Evolutionary conservation across 2,113 vertebrate genomes (phyloP).

Genomic region (Dasypus novemcinctus): DNA sequence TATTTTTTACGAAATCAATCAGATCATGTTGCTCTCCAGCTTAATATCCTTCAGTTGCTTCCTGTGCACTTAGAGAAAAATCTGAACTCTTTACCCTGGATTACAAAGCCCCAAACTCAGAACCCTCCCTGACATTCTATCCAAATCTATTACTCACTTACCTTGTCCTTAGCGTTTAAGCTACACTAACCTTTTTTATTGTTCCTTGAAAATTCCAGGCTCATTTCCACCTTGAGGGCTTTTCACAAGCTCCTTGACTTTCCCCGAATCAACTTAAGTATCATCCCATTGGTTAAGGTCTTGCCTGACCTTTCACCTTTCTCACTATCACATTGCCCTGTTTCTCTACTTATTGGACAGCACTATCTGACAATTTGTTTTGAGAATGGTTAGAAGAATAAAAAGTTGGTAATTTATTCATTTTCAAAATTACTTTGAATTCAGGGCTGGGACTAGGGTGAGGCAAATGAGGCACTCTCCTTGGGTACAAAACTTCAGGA

Average conservation of each 20-base stretch:
- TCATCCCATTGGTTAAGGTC: background rate
- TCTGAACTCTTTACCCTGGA: background rate
- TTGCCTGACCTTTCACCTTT: background rate
- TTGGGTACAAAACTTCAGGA: background rate
- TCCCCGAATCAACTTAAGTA: background rate
- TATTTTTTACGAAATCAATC: background rate
- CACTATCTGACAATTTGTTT: background rate
- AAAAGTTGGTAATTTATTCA: background rate
- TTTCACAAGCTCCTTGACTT: background rate
- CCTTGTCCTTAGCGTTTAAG: background rate
- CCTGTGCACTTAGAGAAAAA: background rate
- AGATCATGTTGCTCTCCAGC: background rate
- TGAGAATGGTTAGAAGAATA: background rate
- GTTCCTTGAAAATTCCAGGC: background rate
- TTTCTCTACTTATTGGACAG: background rate
- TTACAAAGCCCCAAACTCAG: background rate
- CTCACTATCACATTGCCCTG: background rate
- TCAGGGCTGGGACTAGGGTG: background rate
- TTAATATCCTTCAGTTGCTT: background rate
- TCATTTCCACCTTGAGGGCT: background rate
- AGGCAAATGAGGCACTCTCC: background rate
- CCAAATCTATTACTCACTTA: background rate
- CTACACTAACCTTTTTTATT: background rate
- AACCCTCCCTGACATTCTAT: background rate
- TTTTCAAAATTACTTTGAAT: constrained; percentile 14